Evolutionary conservation across 2,888 invertebrate species (phyloP).

Genomic region (Calliopum simillimum): DNA sequence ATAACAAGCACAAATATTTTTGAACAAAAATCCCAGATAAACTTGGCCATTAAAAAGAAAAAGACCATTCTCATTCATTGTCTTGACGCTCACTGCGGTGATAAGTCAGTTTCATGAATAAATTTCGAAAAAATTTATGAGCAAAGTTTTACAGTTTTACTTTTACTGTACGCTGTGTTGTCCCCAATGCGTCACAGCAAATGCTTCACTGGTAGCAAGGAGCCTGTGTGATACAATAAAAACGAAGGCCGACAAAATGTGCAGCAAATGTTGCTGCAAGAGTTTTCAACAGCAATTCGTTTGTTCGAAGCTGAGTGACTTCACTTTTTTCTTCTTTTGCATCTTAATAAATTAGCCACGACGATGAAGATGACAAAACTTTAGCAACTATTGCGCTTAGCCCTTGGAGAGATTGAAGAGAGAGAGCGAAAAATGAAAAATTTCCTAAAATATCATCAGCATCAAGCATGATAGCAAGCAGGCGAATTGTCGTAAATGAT

Average conservation of each 20-base stretch:
- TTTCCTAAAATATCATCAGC: neutral
- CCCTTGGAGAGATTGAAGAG: slow-evolving; percentile 26
- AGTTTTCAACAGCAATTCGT: neutral
- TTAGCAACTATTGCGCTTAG: slow-evolving; percentile 21
- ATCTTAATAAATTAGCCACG: slow-evolving; percentile 27
- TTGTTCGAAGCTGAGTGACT: neutral
- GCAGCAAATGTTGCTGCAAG: too few relatives aligned
- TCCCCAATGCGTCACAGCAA: too few relatives aligned
- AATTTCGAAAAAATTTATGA: slow-evolving; percentile 29
- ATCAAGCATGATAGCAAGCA: too few relatives aligned
- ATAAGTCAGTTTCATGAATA: slow-evolving; percentile 31
- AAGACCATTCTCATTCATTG: slow-evolving; percentile 1
- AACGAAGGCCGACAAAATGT: too few relatives aligned
- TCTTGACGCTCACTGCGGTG: slow-evolving; percentile 17
- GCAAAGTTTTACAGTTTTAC: slow-evolving; percentile 15
- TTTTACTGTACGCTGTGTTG: too few relatives aligned
- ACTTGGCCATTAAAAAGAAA: neutral
- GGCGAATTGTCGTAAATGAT: too few relatives aligned
- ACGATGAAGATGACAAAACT: slow-evolving; percentile 29
- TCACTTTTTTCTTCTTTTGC: neutral
- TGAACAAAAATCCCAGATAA: too few relatives aligned
- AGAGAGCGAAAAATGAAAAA: slow-evolving; percentile 32
- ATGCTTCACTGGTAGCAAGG: too few relatives aligned
- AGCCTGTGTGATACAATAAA: too few relatives aligned
- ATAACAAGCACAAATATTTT: too few relatives aligned